Base-by-base conservation (phyloP, 2,113 vertebrate species). In the Calidris pygmaea region DNA sequence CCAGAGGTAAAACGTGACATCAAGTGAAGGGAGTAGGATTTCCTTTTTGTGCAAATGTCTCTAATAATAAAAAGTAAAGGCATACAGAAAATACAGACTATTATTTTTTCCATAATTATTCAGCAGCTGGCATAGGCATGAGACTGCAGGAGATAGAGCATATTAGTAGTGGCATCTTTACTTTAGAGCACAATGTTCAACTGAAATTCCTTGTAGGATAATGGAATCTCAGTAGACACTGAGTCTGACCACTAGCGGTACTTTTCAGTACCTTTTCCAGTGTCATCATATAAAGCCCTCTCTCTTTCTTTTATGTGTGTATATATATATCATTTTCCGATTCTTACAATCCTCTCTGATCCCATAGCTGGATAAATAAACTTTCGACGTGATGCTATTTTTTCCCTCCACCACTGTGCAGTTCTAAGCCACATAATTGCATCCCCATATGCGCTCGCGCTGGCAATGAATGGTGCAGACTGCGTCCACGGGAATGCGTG, bases 401-500 rank as follows among this genome's bases (percentile, higher is more conserved):
- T 35, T 23, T 32, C 81, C 80, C 65, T 11, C 48, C 21, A 41
- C 76, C 76, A 20, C 68, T 9, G 1, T 2, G n/a, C 85, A 41
- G 45, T 39, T n/a, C 29, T 6, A 78, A 79, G 52, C 65, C 83
- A 45, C 73, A 0, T 47, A 86, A 83, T 1, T 48, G 48, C 73
- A 53, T 29, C 68, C 80, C 87, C 92, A 9, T 4, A 13, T 22
- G 85, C 2, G 37, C 17, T 34, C 41, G 52, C 37, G 1, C 78
- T 35, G 50, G 24, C 79, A 63, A 73, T 34, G 88, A 90, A 77
- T 7, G 41, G 92, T 59, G 50, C 88, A 39, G 67, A 32, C 23
- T 5, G 71, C 52, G 7, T 5, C 43, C 76, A 1, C 32, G 2
- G 58, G 52, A 58, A 85, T 0, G n/a, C 2, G 20, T 0, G 32